Base-by-base conservation (phyloP, 2,113 vertebrate species). In the Galemys pyrenaicus region DNA sequence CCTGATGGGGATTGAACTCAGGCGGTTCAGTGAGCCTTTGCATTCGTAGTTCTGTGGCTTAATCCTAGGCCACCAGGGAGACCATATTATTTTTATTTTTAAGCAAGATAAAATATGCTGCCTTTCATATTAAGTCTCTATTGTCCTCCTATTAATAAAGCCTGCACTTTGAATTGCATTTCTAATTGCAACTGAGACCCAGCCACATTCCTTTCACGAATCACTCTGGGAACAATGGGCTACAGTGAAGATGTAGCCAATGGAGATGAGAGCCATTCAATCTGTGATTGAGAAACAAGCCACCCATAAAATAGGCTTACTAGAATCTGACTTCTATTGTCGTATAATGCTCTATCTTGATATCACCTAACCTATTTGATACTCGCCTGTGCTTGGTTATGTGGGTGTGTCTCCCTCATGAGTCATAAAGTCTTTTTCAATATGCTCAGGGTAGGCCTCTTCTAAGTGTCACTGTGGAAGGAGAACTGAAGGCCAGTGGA, bases 51-150 rank as follows among this genome's bases (percentile, higher is more conserved):
- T 13, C 49, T 51, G 49, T 3, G 49, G 3, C 16, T 51, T 51
- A 17, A 51, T 16, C 49, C 15, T 51, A 13, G 15, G 49, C 49
- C 49, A 51, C 49, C 49, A 51, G 49, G 16, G 15, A 51, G 49
- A 16, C 49, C 49, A 13, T 70, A 16, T 85, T 49, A 41, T 46
- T 94, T 96, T 95, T 92, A 46, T 83, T 93, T 91, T 85, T 60
- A 93, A 92, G 22, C 16, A 5, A 19, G 70, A 70, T 62, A 81
- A 96, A 90, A 44, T 51, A 80, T 19, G 16, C 32, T 87, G 35
- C 30, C 37, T 79, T 90, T 96, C n/a, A 49, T 71, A 71, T 73
- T 68, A 80, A 79, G n/a, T 39, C 44, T n/a, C 30, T 54, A 78
- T 56, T 86, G 37, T 67, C 41, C 32, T 70, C 49, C 62, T 78